These are phyloP conservation scores for Erebia ligea DNA, from an alignment of 2,888 invertebrate genomes.

Conservation along the genomic window DNA sequence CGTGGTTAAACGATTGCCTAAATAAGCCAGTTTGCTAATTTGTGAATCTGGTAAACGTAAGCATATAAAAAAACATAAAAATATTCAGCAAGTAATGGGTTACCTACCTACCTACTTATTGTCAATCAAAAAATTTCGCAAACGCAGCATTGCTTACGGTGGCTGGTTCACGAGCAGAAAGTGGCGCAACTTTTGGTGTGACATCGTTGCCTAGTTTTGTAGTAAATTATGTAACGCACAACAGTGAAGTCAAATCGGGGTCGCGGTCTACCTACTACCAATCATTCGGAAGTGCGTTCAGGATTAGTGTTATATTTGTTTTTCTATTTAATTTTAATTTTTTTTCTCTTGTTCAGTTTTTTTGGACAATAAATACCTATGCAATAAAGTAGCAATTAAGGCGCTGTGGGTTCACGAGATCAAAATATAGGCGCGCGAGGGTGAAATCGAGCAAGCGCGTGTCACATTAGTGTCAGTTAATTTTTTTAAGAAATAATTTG, in stretches of 20 bases:
- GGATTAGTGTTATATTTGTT: constrained; percentile 14
- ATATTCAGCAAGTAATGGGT: not conserved
- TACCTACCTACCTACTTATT: not conserved
- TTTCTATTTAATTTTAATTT: too few relatives aligned
- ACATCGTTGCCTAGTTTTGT: constrained; percentile 82
- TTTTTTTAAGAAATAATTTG: too few relatives aligned
- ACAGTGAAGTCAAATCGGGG: constrained; percentile 78
- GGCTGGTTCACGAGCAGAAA: constrained; percentile 54
- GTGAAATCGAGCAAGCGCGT: too few relatives aligned
- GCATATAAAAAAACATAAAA: not conserved
- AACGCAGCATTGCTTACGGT: constrained; percentile 44
- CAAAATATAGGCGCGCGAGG: too few relatives aligned
- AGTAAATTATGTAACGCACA: constrained; percentile 78
- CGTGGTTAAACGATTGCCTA: not conserved
- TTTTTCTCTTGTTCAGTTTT: too few relatives aligned
- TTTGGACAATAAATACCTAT: too few relatives aligned
- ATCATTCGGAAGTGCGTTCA: constrained; percentile 58
- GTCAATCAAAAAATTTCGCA: constrained; percentile 33
- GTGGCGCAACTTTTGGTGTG: constrained; percentile 81
- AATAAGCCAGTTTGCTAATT: not conserved
- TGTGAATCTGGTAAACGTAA: too few relatives aligned
- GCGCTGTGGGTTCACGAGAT: too few relatives aligned
- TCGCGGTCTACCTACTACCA: constrained; percentile 58
- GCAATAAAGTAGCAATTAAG: too few relatives aligned
- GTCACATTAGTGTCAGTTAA: too few relatives aligned